Conservation (phyloP, 1,140 invertebrate species). For the Drosophila neocordata region DNA sequence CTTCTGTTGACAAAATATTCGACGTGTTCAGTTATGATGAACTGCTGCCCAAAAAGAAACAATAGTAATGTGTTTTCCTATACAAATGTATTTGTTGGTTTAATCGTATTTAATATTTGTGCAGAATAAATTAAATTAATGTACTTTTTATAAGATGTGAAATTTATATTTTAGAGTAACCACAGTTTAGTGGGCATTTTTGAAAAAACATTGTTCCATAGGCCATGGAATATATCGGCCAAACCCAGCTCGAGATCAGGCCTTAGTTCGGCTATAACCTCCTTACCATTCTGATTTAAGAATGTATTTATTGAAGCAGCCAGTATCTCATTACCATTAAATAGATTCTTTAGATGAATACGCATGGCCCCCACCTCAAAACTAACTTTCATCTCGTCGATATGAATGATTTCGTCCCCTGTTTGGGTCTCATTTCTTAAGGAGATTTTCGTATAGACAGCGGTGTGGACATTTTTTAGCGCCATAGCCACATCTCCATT, state of each 20-base stretch:
- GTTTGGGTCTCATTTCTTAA: conserved; percentile 78
- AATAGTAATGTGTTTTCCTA: conserved; percentile 8
- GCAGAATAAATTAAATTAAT: conserved; percentile 58
- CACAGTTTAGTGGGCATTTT: conserved; percentile 90
- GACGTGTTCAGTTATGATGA: conserved; percentile 73
- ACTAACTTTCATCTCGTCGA: conserved; percentile 84
- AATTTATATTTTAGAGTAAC: conserved; percentile 83
- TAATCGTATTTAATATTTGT: conserved; percentile 38
- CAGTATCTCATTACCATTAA: conserved; percentile 84
- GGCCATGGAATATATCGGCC: conserved; percentile 89
- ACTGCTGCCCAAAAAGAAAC: conserved; percentile 50
- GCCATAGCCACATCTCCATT: conserved; percentile 84
- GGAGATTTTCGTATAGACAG: conserved; percentile 83
- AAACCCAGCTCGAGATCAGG: conserved; percentile 89
- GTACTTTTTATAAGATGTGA: background rate
- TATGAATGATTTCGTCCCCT: conserved; percentile 83
- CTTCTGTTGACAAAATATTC: conserved; percentile 84
- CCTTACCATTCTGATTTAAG: conserved; percentile 91
- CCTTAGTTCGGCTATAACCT: conserved; percentile 92
- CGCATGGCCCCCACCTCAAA: conserved; percentile 84
- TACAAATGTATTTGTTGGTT: conserved; percentile 44
- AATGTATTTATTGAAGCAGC: conserved; percentile 84
- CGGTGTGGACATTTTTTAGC: conserved; percentile 83
- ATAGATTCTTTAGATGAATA: conserved; percentile 84
- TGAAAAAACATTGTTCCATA: conserved; percentile 90